Conservation (phyloP, 1,140 invertebrate species). For the Camponotus floridanus region DNA sequence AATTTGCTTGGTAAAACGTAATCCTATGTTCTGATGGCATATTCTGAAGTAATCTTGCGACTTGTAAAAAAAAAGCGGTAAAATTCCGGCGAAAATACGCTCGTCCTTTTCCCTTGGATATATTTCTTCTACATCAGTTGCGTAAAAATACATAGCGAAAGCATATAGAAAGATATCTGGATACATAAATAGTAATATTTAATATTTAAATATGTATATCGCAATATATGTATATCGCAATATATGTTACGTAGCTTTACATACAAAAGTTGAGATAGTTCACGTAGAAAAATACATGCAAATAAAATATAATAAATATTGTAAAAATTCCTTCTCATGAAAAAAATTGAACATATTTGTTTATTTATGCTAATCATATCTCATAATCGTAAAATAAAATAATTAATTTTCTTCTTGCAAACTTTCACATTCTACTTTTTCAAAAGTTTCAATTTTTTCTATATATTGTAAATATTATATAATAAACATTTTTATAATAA, state of each 20-base stretch:
- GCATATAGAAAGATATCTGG: background rate
- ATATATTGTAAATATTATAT: too few relatives aligned
- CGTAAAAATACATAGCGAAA: background rate
- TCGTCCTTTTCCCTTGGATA: background rate
- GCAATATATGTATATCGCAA: background rate
- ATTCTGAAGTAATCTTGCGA: background rate
- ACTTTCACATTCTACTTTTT: too few relatives aligned
- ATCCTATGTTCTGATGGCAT: background rate
- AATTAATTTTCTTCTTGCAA: background rate
- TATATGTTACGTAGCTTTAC: background rate
- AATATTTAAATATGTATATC: background rate
- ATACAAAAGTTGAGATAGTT: background rate
- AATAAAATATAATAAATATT: background rate
- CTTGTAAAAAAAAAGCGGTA: background rate
- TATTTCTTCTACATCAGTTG: background rate
- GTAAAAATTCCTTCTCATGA: background rate
- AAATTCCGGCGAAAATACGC: background rate
- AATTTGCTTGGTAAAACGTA: constrained; percentile 5
- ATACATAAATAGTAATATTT: background rate
- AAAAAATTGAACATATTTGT: background rate
- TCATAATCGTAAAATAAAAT: background rate
- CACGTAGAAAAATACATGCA: background rate
- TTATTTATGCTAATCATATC: background rate
- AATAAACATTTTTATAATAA: too few relatives aligned
- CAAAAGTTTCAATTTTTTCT: too few relatives aligned